phyloP scores from a whole-genome alignment of 1,140 invertebrate genomes.

The Pararge aegeria region DNA sequence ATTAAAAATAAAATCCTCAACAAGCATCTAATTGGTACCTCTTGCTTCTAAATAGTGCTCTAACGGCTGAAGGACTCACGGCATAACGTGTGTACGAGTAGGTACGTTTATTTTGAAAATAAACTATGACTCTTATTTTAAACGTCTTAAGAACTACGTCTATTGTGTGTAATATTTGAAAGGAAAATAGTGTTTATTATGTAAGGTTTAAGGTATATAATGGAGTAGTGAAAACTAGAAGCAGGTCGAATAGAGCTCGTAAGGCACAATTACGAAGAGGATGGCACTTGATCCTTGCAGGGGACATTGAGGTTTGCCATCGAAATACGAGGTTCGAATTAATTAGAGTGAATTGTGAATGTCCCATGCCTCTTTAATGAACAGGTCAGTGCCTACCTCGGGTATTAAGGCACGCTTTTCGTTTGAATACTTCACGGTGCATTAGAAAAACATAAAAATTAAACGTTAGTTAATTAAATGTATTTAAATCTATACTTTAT shows the following conservation, averaged over 20 bases:
- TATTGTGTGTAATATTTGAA: not conserved
- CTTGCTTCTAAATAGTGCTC: constrained; percentile 29
- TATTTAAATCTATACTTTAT: too few species aligned
- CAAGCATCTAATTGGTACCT: constrained; percentile 30
- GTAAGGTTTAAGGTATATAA: constrained; percentile 6
- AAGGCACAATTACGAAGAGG: constrained; percentile 29
- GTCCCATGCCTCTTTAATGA: constrained; percentile 25
- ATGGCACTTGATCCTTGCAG: constrained; percentile 34
- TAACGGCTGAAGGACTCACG: constrained; percentile 23
- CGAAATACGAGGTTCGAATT: constrained; percentile 29
- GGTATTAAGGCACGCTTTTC: constrained; percentile 4
- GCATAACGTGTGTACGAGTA: constrained; percentile 1
- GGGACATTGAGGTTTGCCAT: constrained; percentile 28
- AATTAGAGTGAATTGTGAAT: constrained; percentile 28
- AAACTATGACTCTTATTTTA: constrained; percentile 22
- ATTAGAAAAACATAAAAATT: not conserved
- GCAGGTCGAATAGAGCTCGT: constrained; percentile 15
- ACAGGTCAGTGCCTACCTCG: constrained; percentile 18
- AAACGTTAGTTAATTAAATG: too few species aligned
- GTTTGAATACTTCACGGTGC: not conserved
- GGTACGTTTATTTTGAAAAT: not conserved
- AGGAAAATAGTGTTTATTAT: not conserved
- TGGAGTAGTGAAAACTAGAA: not conserved
- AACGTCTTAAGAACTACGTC: constrained; percentile 14
- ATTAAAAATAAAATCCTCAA: constrained; percentile 20